phyloP scores from a whole-genome alignment of 2,113 vertebrate genomes.

The Ciconia stormi region DNA sequence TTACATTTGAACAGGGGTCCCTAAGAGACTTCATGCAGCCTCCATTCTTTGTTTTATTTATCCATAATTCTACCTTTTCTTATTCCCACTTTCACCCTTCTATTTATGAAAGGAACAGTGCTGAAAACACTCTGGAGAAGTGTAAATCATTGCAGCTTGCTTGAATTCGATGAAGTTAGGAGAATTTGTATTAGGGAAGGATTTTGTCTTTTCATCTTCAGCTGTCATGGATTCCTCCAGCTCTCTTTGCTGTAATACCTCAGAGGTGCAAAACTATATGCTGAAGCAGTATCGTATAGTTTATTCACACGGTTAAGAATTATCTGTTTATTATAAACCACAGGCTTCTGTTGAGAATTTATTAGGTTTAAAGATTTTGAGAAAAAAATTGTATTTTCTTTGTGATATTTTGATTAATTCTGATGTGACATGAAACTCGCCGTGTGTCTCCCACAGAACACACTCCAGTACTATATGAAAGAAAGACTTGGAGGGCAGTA shows the following conservation, averaged over 20 bases:
- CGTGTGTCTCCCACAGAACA: not conserved
- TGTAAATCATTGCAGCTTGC: not conserved
- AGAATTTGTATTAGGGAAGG: not conserved
- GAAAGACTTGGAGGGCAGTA: not conserved
- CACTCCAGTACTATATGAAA: not conserved
- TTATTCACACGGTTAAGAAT: not conserved
- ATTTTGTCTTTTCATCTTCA: slow-evolving; percentile 11
- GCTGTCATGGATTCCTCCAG: not conserved
- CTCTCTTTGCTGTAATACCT: not conserved
- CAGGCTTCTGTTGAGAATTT: not conserved
- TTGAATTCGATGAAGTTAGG: not conserved
- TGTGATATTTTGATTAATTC: slow-evolving; percentile 9
- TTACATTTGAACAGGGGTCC: not conserved
- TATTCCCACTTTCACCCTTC: not conserved
- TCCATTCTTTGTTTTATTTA: not conserved
- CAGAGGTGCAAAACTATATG: not conserved
- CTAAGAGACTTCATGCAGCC: not conserved
- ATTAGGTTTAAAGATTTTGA: not conserved
- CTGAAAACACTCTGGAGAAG: not conserved
- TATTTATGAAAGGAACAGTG: not conserved
- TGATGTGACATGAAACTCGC: not conserved
- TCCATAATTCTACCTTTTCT: not conserved
- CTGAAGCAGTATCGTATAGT: not conserved
- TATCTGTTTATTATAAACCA: not conserved
- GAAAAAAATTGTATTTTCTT: not conserved